Evolutionary conservation across 2,888 invertebrate genomes (phyloP).

Genomic region (Acronicta alni): DNA sequence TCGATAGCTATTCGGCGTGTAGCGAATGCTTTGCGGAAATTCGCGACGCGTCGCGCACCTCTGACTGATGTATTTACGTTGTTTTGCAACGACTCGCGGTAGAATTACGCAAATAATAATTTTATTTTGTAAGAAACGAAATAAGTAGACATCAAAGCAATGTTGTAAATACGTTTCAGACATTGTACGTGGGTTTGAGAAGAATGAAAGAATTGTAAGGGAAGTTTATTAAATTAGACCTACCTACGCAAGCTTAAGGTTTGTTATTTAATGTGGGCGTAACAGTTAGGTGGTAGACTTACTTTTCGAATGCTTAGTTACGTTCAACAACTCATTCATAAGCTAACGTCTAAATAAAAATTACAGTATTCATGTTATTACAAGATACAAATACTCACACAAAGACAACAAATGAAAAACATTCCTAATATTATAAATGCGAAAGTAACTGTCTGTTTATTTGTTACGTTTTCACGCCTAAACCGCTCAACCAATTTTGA

Average conservation of each 20-base stretch:
- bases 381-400: too few species aligned
- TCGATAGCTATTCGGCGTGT: constrained; percentile 41
- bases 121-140: background rate
- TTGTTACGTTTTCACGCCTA: too few species aligned
- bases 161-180: constrained; percentile 10
- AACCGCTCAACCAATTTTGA: too few species aligned
- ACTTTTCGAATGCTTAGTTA: background rate
- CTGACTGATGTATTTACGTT: constrained; percentile 28
- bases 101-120: constrained; percentile 12
- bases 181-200: constrained; percentile 12
- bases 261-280: constrained; percentile 24
- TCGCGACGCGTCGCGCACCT: constrained; percentile 31
- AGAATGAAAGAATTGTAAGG: constrained; percentile 12
- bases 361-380: too few species aligned
- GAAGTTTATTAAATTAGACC: constrained; percentile 20
- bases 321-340: too few species aligned
- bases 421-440: too few species aligned
- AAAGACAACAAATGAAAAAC: too few species aligned
- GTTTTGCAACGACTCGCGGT: constrained; percentile 9
- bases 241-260: constrained; percentile 22
- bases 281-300: constrained; percentile 11
- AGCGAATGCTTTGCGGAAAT: constrained; percentile 54
- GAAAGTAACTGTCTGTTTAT: too few species aligned
- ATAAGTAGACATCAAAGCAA: background rate
- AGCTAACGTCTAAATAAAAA: too few species aligned